Percentiles rank a stretch among this genome's conserved stretches.
Conservation (phyloP, 2,888 invertebrate species). For the Meiosimyza platycephala region DNA sequence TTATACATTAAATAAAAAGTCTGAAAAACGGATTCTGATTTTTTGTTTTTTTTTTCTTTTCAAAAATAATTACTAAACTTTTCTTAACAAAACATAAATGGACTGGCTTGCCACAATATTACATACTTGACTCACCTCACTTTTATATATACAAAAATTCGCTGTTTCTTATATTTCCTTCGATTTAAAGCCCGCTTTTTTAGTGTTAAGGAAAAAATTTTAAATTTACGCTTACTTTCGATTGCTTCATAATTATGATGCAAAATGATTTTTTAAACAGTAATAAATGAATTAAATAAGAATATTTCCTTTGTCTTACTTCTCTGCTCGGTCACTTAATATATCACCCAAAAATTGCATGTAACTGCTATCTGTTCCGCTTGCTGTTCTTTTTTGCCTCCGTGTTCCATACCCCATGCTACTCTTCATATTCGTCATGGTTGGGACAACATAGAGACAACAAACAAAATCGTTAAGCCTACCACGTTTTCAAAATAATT, state of each 20-base stretch:
- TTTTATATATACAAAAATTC: too few species aligned
- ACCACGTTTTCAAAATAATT: conserved; percentile 8
- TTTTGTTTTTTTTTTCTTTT: too few species aligned
- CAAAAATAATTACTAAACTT: background rate
- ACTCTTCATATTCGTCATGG: conserved; percentile 6
- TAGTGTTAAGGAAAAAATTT: too few species aligned
- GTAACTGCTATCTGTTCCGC: background rate
- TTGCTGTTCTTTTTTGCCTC: background rate
- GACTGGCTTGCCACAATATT: background rate
- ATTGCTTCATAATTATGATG: conserved; percentile 1
- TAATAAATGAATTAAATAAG: conserved; percentile 15
- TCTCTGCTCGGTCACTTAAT: conserved; percentile 45
- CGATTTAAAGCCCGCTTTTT: too few species aligned
- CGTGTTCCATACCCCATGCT: background rate
- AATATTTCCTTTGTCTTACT: conserved; percentile 17
- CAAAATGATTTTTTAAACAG: conserved; percentile 7
- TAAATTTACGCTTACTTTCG: conserved; percentile 4
- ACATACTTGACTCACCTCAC: too few species aligned
- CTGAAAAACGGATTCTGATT: too few species aligned
- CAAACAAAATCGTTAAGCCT: conserved; percentile 21
- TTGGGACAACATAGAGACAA: conserved; percentile 26
- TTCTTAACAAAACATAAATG: conserved; percentile 21
- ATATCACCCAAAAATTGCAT: conserved; percentile 46
- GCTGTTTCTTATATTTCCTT: too few species aligned
- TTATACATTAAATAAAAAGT: background rate